A percentile compares a stretch with the other conserved stretches of the same genome.
Evolutionary conservation across 2,113 vertebrate species (phyloP).

Genomic region (Ameiurus melas): DNA sequence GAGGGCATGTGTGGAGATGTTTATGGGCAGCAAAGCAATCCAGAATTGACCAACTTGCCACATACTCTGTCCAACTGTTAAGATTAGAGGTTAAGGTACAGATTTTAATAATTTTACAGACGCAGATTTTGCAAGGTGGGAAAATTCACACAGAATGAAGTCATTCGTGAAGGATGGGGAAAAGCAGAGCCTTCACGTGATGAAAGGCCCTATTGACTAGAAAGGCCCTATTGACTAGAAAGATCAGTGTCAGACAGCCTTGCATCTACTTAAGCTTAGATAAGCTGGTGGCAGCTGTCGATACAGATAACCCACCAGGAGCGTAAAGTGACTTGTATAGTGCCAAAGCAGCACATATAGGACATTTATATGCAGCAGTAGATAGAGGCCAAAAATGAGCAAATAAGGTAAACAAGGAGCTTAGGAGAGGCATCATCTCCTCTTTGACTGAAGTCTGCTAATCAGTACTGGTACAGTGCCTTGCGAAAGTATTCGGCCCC

Average conservation of each 20-base stretch:
- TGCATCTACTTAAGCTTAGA: conserved; percentile 69
- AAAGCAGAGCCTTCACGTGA: neutral
- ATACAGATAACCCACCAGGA: conserved; percentile 67
- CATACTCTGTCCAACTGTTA: conserved; percentile 60
- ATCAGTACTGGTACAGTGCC: conserved; percentile 44
- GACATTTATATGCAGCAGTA: conserved; percentile 45
- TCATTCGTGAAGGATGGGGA: neutral
- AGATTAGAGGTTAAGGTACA: conserved; percentile 34
- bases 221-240: conserved; percentile 55
- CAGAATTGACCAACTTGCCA: conserved; percentile 51
- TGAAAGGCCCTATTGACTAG: conserved; percentile 51
- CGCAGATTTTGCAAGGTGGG: conserved; percentile 20
- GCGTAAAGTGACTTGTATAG: conserved; percentile 56
- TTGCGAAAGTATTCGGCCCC: too few relatives aligned
- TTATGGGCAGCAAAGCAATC: conserved; percentile 51
- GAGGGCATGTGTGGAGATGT: conserved; percentile 45
- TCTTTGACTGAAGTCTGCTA: conserved; percentile 46
- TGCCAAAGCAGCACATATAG: conserved; percentile 8
- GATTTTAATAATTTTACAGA: neutral
- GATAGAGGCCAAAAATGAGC: conserved; percentile 48
- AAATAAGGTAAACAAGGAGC: conserved; percentile 53
- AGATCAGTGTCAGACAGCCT: conserved; percentile 58
- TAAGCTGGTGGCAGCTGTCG: conserved; percentile 72
- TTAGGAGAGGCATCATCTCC: conserved; percentile 44
- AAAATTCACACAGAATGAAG: neutral